These are phyloP conservation scores for Nesometra sesokonis DNA, from an alignment of 35 echinoderm and acorn worm species.

Conservation along the genomic window DNA sequence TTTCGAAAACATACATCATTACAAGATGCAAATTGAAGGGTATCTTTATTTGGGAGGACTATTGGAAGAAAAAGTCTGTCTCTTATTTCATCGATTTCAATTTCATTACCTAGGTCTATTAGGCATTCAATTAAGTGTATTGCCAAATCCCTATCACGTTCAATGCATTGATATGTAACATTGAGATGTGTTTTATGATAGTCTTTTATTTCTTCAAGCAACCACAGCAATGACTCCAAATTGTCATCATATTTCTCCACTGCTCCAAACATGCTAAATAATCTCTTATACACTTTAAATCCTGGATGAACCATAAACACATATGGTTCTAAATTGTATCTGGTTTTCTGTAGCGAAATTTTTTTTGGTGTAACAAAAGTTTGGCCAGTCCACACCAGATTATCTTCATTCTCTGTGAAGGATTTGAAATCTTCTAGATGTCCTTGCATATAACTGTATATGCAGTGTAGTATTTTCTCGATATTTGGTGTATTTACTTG, in stretches of 20 bases:
- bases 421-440: background rate
- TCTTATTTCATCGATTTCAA: background rate
- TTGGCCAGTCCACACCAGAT: slow-evolving; percentile 7
- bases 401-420: background rate
- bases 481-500: background rate
- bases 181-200: background rate
- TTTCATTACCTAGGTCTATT: background rate
- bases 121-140: background rate
- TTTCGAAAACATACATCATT: background rate
- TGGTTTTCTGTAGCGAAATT: background rate
- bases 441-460: background rate
- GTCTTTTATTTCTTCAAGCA: background rate
- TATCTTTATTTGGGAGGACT: background rate
- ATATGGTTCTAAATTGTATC: slow-evolving; percentile 10
- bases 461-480: background rate
- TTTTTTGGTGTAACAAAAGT: slow-evolving; percentile 1
- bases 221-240: background rate
- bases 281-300: background rate
- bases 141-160: background rate
- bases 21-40: background rate
- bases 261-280: background rate
- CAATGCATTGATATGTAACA: background rate
- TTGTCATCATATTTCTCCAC: background rate
- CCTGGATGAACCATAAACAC: slow-evolving; percentile 6
- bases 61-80: background rate